Evolutionary conservation across 2,888 invertebrate genomes (phyloP).

Genomic region (Polylopha cassiicola): DNA sequence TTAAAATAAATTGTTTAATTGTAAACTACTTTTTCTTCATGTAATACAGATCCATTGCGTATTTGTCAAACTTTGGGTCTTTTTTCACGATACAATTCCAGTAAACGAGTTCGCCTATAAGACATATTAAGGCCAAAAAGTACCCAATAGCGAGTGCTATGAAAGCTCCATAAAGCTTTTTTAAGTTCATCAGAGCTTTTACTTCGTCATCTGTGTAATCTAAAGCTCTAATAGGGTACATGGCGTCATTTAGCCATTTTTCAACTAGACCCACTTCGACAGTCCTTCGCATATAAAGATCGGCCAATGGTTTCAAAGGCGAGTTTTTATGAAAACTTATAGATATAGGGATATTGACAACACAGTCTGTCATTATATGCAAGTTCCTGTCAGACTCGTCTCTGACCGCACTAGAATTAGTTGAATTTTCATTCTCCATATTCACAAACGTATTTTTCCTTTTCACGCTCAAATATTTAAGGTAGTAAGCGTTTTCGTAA

Average conservation of each 20-base stretch:
- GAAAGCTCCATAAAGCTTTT: slow-evolving; percentile 87
- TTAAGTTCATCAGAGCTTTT: slow-evolving; percentile 87
- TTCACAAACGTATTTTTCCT: slow-evolving; percentile 56
- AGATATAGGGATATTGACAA: slow-evolving; percentile 87
- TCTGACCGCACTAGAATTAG: slow-evolving; percentile 34
- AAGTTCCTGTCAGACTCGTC: slow-evolving; percentile 69
- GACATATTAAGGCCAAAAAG: slow-evolving; percentile 71
- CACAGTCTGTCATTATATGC: slow-evolving; percentile 90
- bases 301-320: slow-evolving; percentile 82
- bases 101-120: slow-evolving; percentile 80
- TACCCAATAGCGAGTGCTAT: slow-evolving; percentile 85
- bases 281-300: slow-evolving; percentile 80
- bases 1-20: slow-evolving; percentile 21
- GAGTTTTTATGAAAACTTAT: slow-evolving; percentile 90
- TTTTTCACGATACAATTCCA: slow-evolving; percentile 81
- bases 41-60: slow-evolving; percentile 77
- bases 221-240: slow-evolving; percentile 74
- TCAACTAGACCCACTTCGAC: slow-evolving; percentile 85
- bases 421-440: slow-evolving; percentile 35
- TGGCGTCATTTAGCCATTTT: slow-evolving; percentile 88
- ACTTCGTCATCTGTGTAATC: slow-evolving; percentile 77
- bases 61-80: slow-evolving; percentile 85
- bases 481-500: slow-evolving; percentile 85
- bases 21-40: slow-evolving; percentile 52
- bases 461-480: slow-evolving; percentile 81